Evolutionary conservation across 2,888 invertebrate genomes (phyloP).

Genomic region (Malacosoma neustria): DNA sequence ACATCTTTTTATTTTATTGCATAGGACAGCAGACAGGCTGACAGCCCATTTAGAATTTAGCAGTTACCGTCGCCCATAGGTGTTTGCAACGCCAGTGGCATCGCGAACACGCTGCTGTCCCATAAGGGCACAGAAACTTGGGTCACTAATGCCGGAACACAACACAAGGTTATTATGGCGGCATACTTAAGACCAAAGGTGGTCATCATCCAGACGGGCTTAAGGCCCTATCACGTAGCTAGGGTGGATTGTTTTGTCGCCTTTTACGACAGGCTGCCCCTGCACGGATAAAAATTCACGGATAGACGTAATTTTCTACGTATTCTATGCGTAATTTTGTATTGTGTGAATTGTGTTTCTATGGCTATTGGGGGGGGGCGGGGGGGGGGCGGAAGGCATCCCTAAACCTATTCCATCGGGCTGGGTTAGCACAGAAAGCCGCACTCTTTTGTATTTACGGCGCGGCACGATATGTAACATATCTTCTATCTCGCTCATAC

Average conservation of each 20-base stretch:
- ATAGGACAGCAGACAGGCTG: not conserved
- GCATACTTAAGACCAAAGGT: not conserved
- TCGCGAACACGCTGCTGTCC: not conserved
- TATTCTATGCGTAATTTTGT: no score
- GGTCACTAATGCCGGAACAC: not conserved
- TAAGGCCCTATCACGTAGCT: not conserved
- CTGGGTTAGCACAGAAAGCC: no score
- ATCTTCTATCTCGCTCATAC: no score
- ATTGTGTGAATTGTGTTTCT: no score
- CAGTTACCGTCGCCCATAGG: not conserved
- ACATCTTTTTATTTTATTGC: no score
- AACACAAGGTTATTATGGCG: not conserved
- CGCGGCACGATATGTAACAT: no score
- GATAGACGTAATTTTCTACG: no score
- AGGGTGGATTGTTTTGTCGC: not conserved
- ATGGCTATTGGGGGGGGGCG: no score
- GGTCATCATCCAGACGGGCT: not conserved
- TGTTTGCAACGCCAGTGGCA: not conserved
- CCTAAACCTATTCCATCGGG: no score
- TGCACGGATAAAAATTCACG: not conserved
- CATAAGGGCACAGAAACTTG: not conserved
- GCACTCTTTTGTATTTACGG: no score
- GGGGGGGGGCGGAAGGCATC: no score
- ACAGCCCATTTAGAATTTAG: not conserved
- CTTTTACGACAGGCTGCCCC: not conserved